These are phyloP conservation scores for Onychostoma macrolepis DNA, from an alignment of 2,113 vertebrate species.

Conservation along the genomic window DNA sequence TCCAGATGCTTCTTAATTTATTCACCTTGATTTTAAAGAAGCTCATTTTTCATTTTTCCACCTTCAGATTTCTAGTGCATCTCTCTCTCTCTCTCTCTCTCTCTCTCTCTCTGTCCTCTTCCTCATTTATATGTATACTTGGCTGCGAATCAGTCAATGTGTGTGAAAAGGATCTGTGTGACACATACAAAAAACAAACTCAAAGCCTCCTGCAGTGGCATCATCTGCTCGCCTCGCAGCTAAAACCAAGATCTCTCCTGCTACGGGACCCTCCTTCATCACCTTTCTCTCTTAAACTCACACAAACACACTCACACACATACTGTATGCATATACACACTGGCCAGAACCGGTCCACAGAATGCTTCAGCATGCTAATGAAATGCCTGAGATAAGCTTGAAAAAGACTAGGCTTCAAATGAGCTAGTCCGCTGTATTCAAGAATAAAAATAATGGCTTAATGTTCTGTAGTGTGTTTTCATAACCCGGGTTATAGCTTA, in stretches of 20 bases:
- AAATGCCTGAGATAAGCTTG: conserved; percentile 68
- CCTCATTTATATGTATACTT: conserved; percentile 52
- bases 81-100: neutral
- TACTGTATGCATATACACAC: conserved; percentile 52
- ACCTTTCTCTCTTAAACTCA: conserved; percentile 25
- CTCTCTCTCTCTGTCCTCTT: neutral
- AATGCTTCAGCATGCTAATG: conserved; percentile 72
- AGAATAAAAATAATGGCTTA: conserved; percentile 73
- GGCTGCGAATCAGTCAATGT: conserved; percentile 47
- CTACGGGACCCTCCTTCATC: conserved; percentile 14
- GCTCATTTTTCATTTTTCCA: neutral
- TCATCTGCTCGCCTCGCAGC: conserved; percentile 69
- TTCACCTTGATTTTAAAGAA: neutral
- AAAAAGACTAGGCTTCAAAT: conserved; percentile 67
- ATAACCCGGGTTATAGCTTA: conserved; percentile 44
- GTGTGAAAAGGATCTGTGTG: conserved; percentile 50
- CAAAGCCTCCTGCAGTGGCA: conserved; percentile 60
- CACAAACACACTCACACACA: conserved; percentile 58
- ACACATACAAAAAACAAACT: conserved; percentile 60
- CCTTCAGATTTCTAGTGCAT: neutral
- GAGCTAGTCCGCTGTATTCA: conserved; percentile 68
- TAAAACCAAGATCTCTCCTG: conserved; percentile 45
- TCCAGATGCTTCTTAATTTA: neutral
- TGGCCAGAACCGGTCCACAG: conserved; percentile 57
- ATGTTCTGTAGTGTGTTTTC: conserved; percentile 46